Conservation (phyloP, 2,888 invertebrate species). For the Pollenia labialis region DNA sequence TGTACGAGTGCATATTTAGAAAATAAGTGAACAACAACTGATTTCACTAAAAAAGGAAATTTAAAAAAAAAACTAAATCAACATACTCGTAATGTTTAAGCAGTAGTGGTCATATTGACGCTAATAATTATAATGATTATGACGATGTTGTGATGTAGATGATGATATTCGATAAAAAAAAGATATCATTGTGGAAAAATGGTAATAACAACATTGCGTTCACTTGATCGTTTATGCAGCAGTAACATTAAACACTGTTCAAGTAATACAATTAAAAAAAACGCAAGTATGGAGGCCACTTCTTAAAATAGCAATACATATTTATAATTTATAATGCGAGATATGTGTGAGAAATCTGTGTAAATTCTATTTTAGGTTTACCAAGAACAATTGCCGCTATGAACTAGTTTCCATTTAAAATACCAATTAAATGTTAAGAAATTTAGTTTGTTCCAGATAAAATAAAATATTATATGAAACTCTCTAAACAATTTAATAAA, state of each 20-base stretch:
- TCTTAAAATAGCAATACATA: constrained; percentile 40
- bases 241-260: constrained; percentile 27
- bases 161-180: constrained; percentile 49
- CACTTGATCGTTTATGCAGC: constrained; percentile 22
- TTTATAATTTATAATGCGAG: constrained; percentile 13
- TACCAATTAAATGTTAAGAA: no score
- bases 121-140: constrained; percentile 36
- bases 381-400: no score
- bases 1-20: constrained; percentile 51
- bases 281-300: constrained; percentile 54
- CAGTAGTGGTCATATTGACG: constrained; percentile 10
- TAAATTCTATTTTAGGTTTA: not conserved
- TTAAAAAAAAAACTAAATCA: constrained; percentile 49
- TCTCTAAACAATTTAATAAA: no score
- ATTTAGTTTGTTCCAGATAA: no score
- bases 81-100: not conserved
- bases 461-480: no score
- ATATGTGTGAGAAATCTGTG: constrained; percentile 9
- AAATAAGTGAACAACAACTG: constrained; percentile 48
- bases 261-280: constrained; percentile 30
- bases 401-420: no score
- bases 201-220: constrained; percentile 64
- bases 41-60: constrained; percentile 73
- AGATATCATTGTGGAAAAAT: constrained; percentile 58
- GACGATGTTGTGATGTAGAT: constrained; percentile 24